These are phyloP conservation scores for Achroia grisella DNA, from an alignment of 1,140 invertebrate species.

Conservation along the genomic window DNA sequence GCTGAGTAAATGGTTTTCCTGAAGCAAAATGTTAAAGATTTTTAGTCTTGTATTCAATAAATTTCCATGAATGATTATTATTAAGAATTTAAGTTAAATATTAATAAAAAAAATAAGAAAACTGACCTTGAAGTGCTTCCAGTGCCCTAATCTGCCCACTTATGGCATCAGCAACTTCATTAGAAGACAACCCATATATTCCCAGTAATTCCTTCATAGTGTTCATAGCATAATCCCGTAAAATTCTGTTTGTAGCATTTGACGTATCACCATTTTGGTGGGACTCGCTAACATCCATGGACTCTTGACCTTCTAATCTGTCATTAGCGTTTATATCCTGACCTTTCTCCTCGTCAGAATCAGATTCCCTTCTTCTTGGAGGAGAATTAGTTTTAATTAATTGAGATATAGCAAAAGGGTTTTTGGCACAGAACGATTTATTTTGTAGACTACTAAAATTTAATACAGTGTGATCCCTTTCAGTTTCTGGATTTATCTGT, in stretches of 20 bases:
- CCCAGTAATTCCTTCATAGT: constrained; percentile 84
- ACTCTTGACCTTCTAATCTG: constrained; percentile 44
- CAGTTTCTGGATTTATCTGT: constrained; percentile 51
- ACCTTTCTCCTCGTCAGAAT: constrained; percentile 62
- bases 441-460: constrained; percentile 69
- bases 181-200: constrained; percentile 80
- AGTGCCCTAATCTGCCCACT: constrained; percentile 72
- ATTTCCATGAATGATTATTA: background rate
- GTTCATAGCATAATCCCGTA: constrained; percentile 82
- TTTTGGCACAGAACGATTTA: constrained; percentile 73
- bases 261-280: constrained; percentile 62
- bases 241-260: constrained; percentile 61
- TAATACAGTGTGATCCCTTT: constrained; percentile 54
- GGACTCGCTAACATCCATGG: constrained; percentile 33
- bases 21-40: constrained; percentile 10
- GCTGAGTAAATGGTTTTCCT: constrained; percentile 63
- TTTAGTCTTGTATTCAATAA: background rate
- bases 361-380: constrained; percentile 69
- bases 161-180: constrained; percentile 76
- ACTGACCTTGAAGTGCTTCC: constrained; percentile 68
- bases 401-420: constrained; percentile 73
- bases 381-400: constrained; percentile 72
- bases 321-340: constrained; percentile 65
- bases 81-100: too few species aligned
- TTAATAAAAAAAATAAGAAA: background rate